Evolutionary conservation across 2,113 vertebrate species (phyloP), one percentile per base, ranked within the genome.

Genomic region (Pseudopodoces humilis): DNA sequence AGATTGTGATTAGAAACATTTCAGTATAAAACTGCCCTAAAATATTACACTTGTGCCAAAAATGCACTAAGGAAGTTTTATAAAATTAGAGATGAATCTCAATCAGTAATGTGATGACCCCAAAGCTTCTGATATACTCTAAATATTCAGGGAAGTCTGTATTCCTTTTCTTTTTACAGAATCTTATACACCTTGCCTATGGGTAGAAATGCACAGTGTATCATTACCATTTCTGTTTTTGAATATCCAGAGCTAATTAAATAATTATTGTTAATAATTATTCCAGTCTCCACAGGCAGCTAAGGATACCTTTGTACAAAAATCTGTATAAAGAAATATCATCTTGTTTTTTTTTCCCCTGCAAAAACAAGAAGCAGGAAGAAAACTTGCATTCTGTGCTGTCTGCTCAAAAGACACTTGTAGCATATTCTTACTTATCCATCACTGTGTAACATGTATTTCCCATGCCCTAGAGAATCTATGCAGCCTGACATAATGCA

Each of bases 1-100:
- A 95, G 86, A 65, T 95, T 94, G 52, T 95, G 85, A 96, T 91
- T 78, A 97, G 82, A 95, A 83, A 68, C 30, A 78, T 93, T 97
- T 94, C 93, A 94, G 76, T 74, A 60, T 78, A 93, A 96, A 93
- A 77, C 83, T 86, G 80, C 60, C 75, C 95, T 67, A 55, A 81
- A 72, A 80, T 68, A 95, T 94, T 77, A 86, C 37, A 0, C 67
- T 65, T 88, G 37, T 82, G 65, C 50, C 53, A 71, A 76, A 95
- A 71, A 55, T 20, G 58, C 46, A 59, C 64, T 52, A 46, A 94
- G 79, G 72, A 80, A 83, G 28, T 49, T 81, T 83, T 94, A 84
- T 83, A 78, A 86, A 94, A 82, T 52, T 70, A 96, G 88, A 88
- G 44, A 28, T 30, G 78, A 72, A 78, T 65, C 53, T 88, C 47